Percentiles rank a stretch among this genome's conserved stretches.
These are phyloP conservation scores for Lacanobia wlatinum DNA, from an alignment of 2,888 invertebrate genomes.

Conservation along the genomic window DNA sequence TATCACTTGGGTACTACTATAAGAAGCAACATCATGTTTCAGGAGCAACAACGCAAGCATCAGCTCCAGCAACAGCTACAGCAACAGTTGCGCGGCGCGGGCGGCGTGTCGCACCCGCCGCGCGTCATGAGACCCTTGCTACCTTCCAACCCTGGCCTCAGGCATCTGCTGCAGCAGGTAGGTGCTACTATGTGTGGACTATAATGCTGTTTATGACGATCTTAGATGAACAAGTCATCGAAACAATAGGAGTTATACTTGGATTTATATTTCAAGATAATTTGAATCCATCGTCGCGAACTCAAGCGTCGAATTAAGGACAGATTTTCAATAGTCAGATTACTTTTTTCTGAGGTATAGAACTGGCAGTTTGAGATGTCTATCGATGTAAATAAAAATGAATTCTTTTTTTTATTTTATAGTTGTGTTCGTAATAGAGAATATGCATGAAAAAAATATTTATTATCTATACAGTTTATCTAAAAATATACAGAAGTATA, in stretches of 20 bases:
- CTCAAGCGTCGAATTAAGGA: too few relatives aligned
- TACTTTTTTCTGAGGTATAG: too few relatives aligned
- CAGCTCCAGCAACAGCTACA: constrained; percentile 87
- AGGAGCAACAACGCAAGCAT: constrained; percentile 88
- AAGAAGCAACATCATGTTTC: neutral
- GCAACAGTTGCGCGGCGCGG: constrained; percentile 81
- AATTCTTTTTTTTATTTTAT: too few relatives aligned
- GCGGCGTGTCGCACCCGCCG: constrained; percentile 77
- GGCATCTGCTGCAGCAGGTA: constrained; percentile 95
- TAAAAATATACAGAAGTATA: too few relatives aligned
- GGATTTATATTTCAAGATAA: neutral
- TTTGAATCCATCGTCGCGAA: neutral
- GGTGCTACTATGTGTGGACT: neutral
- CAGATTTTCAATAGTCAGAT: too few relatives aligned
- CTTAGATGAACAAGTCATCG: neutral
- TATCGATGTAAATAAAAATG: too few relatives aligned
- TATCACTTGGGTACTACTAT: too few relatives aligned
- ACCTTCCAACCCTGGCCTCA: constrained; percentile 94
- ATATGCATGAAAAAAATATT: too few relatives aligned
- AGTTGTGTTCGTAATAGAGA: too few relatives aligned
- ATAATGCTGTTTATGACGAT: too few relatives aligned
- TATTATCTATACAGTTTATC: too few relatives aligned
- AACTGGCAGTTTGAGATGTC: too few relatives aligned
- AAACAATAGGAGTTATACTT: neutral
- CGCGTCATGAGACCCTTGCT: constrained; percentile 93